Conservation (phyloP, 2,888 invertebrate species). For the Agrochola lychnidis region DNA sequence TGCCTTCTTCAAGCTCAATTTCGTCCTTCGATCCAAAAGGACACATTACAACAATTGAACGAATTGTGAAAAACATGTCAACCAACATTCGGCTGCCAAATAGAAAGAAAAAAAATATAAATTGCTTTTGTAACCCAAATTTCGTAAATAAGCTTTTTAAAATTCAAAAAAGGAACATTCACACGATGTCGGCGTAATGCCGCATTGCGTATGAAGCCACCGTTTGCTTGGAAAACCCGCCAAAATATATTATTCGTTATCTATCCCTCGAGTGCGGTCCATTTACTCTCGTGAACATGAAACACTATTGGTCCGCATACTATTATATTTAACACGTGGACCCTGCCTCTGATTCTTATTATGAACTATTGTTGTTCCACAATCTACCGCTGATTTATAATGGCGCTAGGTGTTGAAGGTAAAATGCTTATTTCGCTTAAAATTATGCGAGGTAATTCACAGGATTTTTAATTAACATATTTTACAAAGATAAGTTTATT, state of each 20-base stretch:
- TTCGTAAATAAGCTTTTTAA: constrained; percentile 63
- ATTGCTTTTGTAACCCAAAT: constrained; percentile 55
- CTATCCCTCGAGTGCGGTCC: constrained; percentile 80
- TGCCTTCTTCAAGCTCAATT: constrained; percentile 18
- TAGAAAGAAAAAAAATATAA: constrained; percentile 34
- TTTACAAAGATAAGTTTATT: constrained; percentile 31
- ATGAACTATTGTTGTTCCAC: constrained; percentile 43
- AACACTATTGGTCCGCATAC: constrained; percentile 77
- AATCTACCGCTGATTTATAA: constrained; percentile 39
- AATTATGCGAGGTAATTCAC: constrained; percentile 15
- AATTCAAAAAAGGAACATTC: constrained; percentile 68
- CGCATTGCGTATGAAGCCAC: constrained; percentile 69
- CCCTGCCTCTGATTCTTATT: constrained; percentile 52
- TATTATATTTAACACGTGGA: constrained; percentile 69
- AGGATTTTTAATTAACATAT: constrained; percentile 25
- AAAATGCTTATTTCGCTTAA: constrained; percentile 19
- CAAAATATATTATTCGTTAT: constrained; percentile 87
- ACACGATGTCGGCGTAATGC: constrained; percentile 61
- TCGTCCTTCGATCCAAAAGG: constrained; percentile 14
- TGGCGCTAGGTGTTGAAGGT: constrained; percentile 35
- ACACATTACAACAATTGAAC: constrained; percentile 10
- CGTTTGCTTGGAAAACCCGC: constrained; percentile 79
- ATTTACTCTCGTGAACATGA: constrained; percentile 72
- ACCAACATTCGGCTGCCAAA: constrained; percentile 25
- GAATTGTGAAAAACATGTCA: constrained; percentile 31